Base-by-base conservation (phyloP, 2,113 vertebrate species). In the Oreochromis niloticus region DNA sequence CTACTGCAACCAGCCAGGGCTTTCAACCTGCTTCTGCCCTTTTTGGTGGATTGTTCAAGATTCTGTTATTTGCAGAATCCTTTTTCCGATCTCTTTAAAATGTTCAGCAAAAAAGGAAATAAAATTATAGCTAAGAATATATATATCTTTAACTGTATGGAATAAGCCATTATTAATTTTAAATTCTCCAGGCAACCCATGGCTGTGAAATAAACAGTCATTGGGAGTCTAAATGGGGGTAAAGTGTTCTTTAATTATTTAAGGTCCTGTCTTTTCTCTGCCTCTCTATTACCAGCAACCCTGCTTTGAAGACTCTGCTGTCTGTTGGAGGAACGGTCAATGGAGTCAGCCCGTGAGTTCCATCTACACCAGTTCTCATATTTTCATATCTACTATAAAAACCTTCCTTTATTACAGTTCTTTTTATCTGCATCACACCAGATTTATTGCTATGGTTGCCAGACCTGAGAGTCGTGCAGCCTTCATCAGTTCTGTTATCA, bases 241-340 rank as follows among this genome's bases (percentile, higher is more conserved):
- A 75, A 50, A 48, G 71, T 50, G 43, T 50, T 32, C 24, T 32
- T 50, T 46, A 32, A 78, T 50, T 12, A n/a, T 78, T 12, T 52
- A 50, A 50, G 1, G 24, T 50, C 27, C 16, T 52, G 27, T 50
- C 71, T 50, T 78, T 30, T 78, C 16, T 50, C 46, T 78, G 24
- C 24, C 7, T 61, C 1, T 84, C 54, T 90, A 39, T 63, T 89
- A 81, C 24, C 32, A 98, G 97, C 34, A 98, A 98, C 7, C 88
- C 88, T 55, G 83, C 90, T 0, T 87, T 98, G 88, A 98, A 97
- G 94, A 98, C 97, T 4, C 94, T 98, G 5, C 93, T 98, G 52
- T 92, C 97, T 2, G 96, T 98, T 4, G 97, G 97, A 89, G 97
- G 97, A 63, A 94, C 93, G 83, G 93, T 95, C 80, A 96, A 97